A percentile compares a stretch with the other conserved stretches of the same genome.
phyloP scores from a whole-genome alignment of 2,888 invertebrate genomes.

The Metellina segmentata region DNA sequence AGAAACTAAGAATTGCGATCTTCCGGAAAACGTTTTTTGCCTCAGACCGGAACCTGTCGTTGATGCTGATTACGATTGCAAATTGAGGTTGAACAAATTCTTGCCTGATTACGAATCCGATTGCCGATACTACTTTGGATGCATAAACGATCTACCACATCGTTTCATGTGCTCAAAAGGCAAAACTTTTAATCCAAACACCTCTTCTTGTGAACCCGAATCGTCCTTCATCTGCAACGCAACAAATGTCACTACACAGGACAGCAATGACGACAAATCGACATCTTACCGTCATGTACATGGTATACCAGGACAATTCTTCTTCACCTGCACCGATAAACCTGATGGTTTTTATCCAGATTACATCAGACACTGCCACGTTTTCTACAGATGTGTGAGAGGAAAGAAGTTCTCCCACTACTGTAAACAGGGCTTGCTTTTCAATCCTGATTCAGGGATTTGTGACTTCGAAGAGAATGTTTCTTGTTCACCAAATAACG shows the following conservation, averaged over 20 bases:
- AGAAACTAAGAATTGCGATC: slow-evolving; percentile 77
- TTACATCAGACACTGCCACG: slow-evolving; percentile 77
- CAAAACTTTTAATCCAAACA: slow-evolving; percentile 64
- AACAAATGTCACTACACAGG: not conserved
- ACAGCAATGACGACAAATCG: slow-evolving; percentile 1
- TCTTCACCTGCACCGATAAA: slow-evolving; percentile 74
- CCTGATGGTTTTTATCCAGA: slow-evolving; percentile 78
- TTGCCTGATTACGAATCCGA: slow-evolving; percentile 67
- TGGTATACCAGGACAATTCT: slow-evolving; percentile 69
- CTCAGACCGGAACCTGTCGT: slow-evolving; percentile 41
- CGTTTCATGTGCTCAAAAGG: slow-evolving; percentile 74
- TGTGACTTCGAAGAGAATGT: slow-evolving; percentile 78
- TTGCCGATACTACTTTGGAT: slow-evolving; percentile 75
- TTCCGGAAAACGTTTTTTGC: slow-evolving; percentile 77
- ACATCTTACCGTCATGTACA: slow-evolving; percentile 67
- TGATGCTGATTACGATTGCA: slow-evolving; percentile 54
- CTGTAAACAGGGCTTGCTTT: slow-evolving; percentile 77
- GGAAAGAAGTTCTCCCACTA: slow-evolving; percentile 78
- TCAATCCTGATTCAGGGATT: slow-evolving; percentile 76
- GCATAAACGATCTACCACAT: slow-evolving; percentile 63
- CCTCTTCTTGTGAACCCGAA: slow-evolving; percentile 62
- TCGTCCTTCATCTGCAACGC: slow-evolving; percentile 55
- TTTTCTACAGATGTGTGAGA: slow-evolving; percentile 78
- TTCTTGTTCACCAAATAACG: slow-evolving; percentile 62
- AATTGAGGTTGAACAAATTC: slow-evolving; percentile 48